Evolutionary conservation across 2,113 vertebrate species (phyloP), one percentile per base, ranked within the genome.

Genomic region (Hippocampus mohnikei): DNA sequence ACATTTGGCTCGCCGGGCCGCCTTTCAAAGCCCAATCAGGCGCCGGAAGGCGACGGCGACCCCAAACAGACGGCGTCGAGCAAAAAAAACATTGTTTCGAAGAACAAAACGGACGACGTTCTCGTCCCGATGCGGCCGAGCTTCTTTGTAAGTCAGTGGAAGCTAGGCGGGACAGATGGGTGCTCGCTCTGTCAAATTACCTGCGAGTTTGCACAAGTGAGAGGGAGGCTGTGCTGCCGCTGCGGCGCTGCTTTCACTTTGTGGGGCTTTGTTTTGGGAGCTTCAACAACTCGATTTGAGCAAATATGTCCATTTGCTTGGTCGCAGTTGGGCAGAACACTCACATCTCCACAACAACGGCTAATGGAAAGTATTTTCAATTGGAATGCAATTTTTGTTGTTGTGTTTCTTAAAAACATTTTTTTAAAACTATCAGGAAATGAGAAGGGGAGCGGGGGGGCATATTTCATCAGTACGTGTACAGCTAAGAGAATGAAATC

Each of bases 11-110:
- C 25, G 3, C 11, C 46, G 68, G 62, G 46, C 84, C 75, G 44
- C 37, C 66, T 65, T 80, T 84, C 78, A 88, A 63, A 80, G 71
- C 70, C 67, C 66, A 75, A 88, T 83, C 68, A 53, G 71, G 64
- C 52, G 75, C 3, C 58, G 71, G 80, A 81, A 77, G 42, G 76
- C 20, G 67, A 71, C 73, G 75, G 37, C 56, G 63, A 75, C 71
- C 70, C 75, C 44, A 78, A 84, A 79, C 72, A 78, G 74, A 81
- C 15, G 53, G 48, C 46, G 64, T 50, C 58, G 67, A 41, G 10
- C 2, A 44, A 11, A 11, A 63, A 87, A 76, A 13, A 58, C 71
- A 84, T 81, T 78, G 67, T 80, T 60, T 80, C 29, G 29, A 29
- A 67, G 69, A 70, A 67, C 69, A 81, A 80, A 81, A 42, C 2